Conservation (phyloP, 2,888 invertebrate species). For the Synergus laeviventris region DNA sequence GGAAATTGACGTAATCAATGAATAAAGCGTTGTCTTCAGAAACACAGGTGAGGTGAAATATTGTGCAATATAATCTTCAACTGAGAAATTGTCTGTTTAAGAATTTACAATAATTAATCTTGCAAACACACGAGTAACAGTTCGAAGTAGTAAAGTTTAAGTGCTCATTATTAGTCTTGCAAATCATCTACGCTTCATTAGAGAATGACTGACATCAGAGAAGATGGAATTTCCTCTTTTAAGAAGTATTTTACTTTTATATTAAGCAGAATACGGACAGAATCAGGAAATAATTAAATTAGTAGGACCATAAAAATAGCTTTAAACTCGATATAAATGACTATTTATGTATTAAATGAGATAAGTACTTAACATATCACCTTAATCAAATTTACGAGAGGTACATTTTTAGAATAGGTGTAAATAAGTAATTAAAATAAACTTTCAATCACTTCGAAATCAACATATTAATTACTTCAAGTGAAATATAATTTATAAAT, state of each 20-base stretch:
- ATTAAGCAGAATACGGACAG: no score
- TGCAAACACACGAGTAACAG: background rate
- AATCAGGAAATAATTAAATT: background rate
- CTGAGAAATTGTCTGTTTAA: background rate
- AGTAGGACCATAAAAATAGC: background rate
- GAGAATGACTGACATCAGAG: background rate
- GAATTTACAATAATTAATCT: constrained; percentile 7
- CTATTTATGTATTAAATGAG: background rate
- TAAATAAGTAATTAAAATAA: no score
- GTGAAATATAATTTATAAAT: no score
- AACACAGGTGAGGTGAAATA: background rate
- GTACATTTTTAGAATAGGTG: no score
- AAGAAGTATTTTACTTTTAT: background rate
- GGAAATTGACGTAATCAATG: constrained; percentile 4
- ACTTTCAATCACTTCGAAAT: no score
- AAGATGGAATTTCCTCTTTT: background rate
- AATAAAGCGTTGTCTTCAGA: background rate
- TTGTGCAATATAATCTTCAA: background rate
- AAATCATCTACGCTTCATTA: background rate
- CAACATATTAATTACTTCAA: no score
- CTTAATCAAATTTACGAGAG: background rate
- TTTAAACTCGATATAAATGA: background rate
- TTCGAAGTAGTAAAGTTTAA: background rate
- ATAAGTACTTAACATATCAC: background rate
- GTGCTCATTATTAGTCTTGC: background rate